Base-by-base conservation (phyloP, 2,888 invertebrate species). In the Harmothoe impar region DNA sequence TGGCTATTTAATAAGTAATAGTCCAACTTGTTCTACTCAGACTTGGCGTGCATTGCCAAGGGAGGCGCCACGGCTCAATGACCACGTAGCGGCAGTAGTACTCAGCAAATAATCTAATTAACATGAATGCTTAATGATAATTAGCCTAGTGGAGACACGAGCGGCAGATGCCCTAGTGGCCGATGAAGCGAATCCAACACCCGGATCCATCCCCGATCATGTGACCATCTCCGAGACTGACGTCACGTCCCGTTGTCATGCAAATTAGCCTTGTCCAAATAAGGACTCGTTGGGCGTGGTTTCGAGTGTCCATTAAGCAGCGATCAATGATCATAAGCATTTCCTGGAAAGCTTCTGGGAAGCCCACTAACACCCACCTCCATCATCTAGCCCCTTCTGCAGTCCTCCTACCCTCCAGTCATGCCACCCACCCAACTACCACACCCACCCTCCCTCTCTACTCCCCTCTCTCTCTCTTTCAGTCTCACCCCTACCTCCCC, bases 251-350 rank as follows among this genome's bases (percentile, higher is more conserved):
- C 43, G 43, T 72, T 72, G 29, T 29, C n/a, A 81, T 81, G 81
- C 81, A 81, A 81, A 81, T 35, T 20, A 81, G 33, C 17, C 17
- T 23, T 43, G 43, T n/a, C 81, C 81, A 35, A 23, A 81, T 81
- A 81, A 81, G 81, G 81, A 81, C 20, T 33, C 3, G 43, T 17
- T 35, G 81, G 81, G 81, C 81, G 81, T 81, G 81, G 33, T 25
- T 43, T 35, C 35, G 15, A 20, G 20, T 77, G 77, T 31, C 77
- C 77, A 77, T 77, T 77, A 77, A 77, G 77, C 29, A 29, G 29
- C 77, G 77, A 77, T 77, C 77, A 29, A 77, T 77, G 77, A 77
- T 77, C 43, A 15, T n/a, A 31, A 29, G 20, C 77, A 29, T 77
- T 77, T 77, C 77, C 77, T 25, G 31, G 77, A 77, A 77, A 29